A percentile compares a stretch with the other conserved stretches of the same genome.
Conservation (phyloP, 2,113 vertebrate species). For the Gymnorhina tibicen region DNA sequence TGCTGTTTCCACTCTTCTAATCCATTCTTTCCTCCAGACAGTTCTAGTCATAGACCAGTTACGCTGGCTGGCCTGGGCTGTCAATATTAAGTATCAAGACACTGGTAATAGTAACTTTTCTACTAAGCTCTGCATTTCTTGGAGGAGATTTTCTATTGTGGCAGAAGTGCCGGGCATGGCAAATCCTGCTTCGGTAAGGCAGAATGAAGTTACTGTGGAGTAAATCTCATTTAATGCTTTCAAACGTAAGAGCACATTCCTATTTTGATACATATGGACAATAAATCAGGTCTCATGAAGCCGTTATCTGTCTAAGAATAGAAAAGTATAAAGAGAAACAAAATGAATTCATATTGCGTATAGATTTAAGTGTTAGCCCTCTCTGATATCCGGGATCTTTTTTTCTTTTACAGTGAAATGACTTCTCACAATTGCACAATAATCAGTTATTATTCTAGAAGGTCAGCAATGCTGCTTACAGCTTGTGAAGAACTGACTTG, state of each 20-base stretch:
- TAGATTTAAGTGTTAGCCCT: conserved; percentile 3
- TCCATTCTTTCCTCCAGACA: neutral
- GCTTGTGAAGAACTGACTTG: neutral
- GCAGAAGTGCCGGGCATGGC: conserved; percentile 30
- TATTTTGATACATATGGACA: conserved; percentile 43
- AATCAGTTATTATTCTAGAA: neutral
- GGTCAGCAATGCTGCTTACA: neutral
- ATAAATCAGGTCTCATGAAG: conserved; percentile 44
- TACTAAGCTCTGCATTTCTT: conserved; percentile 60
- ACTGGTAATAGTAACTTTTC: conserved; percentile 17
- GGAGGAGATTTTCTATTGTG: conserved; percentile 60
- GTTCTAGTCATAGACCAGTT: neutral
- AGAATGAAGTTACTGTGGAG: conserved; percentile 62
- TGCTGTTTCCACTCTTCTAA: neutral
- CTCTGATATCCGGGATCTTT: neutral
- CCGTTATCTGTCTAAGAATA: conserved; percentile 19
- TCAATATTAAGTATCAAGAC: neutral
- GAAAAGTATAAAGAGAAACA: conserved; percentile 42
- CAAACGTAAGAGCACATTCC: conserved; percentile 34
- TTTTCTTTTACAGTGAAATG: neutral
- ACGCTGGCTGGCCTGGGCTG: neutral
- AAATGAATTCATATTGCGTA: conserved; percentile 35
- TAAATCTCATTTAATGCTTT: conserved; percentile 70
- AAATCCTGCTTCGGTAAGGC: conserved; percentile 64
- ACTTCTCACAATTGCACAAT: neutral